Percentiles rank a stretch among this genome's conserved stretches.
Conservation (phyloP, 2,797 vertebrate genomes). For the Neosalanx taihuensis region DNA sequence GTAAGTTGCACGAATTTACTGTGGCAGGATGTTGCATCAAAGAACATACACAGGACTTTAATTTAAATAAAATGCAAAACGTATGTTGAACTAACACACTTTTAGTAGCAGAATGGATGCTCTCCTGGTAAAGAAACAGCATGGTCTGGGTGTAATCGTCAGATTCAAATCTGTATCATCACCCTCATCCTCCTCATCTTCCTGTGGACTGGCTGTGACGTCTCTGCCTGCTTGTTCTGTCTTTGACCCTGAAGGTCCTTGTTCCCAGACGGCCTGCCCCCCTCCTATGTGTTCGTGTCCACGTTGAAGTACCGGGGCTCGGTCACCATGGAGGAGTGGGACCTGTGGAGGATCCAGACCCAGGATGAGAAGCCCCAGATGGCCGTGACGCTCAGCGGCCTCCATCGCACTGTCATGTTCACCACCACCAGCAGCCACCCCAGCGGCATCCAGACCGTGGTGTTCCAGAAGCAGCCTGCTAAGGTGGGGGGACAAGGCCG, state of each 20-base stretch:
- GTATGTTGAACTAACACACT: no score
- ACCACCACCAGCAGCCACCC: constrained; percentile 82
- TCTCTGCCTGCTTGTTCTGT: constrained; percentile 6
- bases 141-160: no score
- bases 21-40: no score
- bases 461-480: constrained; percentile 76
- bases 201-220: no score
- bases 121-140: no score
- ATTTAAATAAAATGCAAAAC: no score
- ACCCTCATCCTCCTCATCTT: no score
- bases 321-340: constrained; percentile 85
- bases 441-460: constrained; percentile 83
- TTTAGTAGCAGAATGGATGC: no score
- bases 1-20: no score
- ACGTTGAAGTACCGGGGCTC: constrained; percentile 91
- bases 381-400: constrained; percentile 89
- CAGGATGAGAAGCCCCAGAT: constrained; percentile 86
- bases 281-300: constrained; percentile 95
- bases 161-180: no score
- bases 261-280: constrained; percentile 95
- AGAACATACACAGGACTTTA: no score
- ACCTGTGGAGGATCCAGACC: constrained; percentile 92
- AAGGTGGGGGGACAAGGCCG: constrained; percentile 68
- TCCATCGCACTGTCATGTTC: constrained; percentile 81
- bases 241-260: constrained; percentile 72